Base-by-base conservation (phyloP, 2,888 invertebrate species). In the Leptogaster cylindrica region DNA sequence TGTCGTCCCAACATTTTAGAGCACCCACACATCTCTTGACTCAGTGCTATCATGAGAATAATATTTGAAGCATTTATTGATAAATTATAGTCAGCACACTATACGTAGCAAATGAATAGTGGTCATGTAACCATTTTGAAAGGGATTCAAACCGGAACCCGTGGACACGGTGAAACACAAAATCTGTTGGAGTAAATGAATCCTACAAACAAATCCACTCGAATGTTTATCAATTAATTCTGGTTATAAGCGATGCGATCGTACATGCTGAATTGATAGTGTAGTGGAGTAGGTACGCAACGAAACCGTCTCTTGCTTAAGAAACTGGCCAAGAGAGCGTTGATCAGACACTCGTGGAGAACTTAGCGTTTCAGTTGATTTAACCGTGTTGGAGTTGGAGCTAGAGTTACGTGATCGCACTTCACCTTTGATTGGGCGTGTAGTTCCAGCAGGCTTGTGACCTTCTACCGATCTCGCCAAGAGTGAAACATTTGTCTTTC, bases 91-190 rank as follows among this genome's bases (percentile, higher is more conserved):
- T n/a, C n/a, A n/a, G n/a, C n/a, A n/a, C n/a, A n/a, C n/a, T n/a
- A n/a, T n/a, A n/a, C n/a, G n/a, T n/a, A n/a, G n/a, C n/a, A n/a
- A n/a, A n/a, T n/a, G n/a, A n/a, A n/a, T n/a, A n/a, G n/a, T n/a
- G n/a, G n/a, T n/a, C n/a, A n/a, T n/a, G n/a, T n/a, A n/a, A n/a
- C n/a, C n/a, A n/a, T n/a, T n/a, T n/a, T n/a, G n/a, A n/a, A n/a
- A n/a, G 14, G 52, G 28, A 16, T 10, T n/a, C 33, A 31, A 7
- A 18, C 33, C 52, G 31, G 52, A 52, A 52, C 31, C 20, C 10
- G 33, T 33, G 28, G 52, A 52, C 52, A 52, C 52, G 52, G 52
- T 52, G 31, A 31, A 14, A 31, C 52, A 52, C 52, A 52, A 5
- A 33, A 52, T n/a, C 18, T 52, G 31, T 28, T 3, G 18, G 20